These are phyloP conservation scores for Rhinichthys osculus DNA, from an alignment of 2,797 vertebrate genomes.

Conservation along the genomic window DNA sequence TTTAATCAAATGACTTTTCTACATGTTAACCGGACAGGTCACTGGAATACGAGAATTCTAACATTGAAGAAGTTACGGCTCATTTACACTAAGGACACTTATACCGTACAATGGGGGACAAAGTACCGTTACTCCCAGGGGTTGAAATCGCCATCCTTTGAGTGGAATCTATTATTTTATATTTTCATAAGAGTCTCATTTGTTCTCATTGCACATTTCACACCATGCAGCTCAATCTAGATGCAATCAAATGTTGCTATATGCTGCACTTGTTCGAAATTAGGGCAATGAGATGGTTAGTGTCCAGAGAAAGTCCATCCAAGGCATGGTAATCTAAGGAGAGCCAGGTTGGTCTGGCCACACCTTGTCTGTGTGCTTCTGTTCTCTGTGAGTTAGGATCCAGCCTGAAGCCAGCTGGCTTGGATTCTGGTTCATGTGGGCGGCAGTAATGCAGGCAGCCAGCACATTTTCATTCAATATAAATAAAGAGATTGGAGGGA, in stretches of 20 bases:
- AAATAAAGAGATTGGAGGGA: constrained; percentile 57
- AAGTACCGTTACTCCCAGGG: too few species aligned
- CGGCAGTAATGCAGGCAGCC: constrained; percentile 51
- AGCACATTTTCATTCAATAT: constrained; percentile 61
- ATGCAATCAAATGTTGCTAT: neutral
- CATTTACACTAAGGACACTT: neutral
- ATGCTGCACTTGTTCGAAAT: constrained; percentile 23
- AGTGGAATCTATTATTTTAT: too few species aligned
- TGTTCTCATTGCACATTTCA: neutral
- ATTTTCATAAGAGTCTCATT: neutral
- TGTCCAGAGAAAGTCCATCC: neutral
- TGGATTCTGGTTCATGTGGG: constrained; percentile 50
- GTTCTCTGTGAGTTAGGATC: constrained; percentile 43
- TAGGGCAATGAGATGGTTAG: constrained; percentile 12
- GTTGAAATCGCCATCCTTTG: neutral
- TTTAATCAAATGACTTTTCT: neutral
- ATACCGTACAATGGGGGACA: neutral
- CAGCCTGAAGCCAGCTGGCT: constrained; percentile 54
- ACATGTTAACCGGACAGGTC: neutral
- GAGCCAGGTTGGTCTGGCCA: constrained; percentile 43
- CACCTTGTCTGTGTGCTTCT: constrained; percentile 55
- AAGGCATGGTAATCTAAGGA: constrained; percentile 32
- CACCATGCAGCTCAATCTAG: neutral
- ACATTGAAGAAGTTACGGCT: neutral
- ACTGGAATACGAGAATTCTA: neutral